These are phyloP conservation scores for Caranx melampygus DNA, from an alignment of 2,113 vertebrate genomes.

Conservation along the genomic window DNA sequence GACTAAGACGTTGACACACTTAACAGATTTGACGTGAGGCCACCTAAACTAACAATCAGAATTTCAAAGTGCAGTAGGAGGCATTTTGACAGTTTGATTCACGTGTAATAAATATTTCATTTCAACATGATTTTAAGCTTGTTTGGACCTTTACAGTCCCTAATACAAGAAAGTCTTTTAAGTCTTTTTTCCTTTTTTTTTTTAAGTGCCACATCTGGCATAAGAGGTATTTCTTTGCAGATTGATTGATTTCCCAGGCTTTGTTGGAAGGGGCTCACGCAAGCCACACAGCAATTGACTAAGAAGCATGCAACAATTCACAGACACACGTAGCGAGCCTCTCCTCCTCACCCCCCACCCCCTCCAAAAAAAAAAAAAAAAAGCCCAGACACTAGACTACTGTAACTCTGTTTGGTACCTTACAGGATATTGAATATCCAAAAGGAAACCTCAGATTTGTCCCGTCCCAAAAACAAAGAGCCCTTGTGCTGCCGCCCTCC, in stretches of 20 bases:
- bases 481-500: conserved; percentile 68
- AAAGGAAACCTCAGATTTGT: conserved; percentile 82
- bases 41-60: conserved; percentile 69
- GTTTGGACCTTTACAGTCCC: conserved; percentile 51
- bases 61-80: conserved; percentile 52
- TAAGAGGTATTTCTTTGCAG: conserved; percentile 61
- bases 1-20: conserved; percentile 56
- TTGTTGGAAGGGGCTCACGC: conserved; percentile 70
- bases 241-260: conserved; percentile 81
- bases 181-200: conserved; percentile 52
- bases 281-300: conserved; percentile 69
- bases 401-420: conserved; percentile 77
- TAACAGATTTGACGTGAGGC: conserved; percentile 62
- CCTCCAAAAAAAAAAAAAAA: neutral
- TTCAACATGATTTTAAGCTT: conserved; percentile 46
- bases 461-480: conserved; percentile 80
- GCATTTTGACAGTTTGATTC: conserved; percentile 70
- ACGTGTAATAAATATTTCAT: conserved; percentile 68
- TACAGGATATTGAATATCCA: conserved; percentile 83
- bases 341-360: conserved; percentile 15
- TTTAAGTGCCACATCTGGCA: conserved; percentile 74
- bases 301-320: conserved; percentile 71
- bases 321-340: conserved; percentile 60
- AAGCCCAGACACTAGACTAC: conserved; percentile 77
- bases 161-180: conserved; percentile 57